These are phyloP conservation scores for Indicator indicator DNA, from an alignment of 2,113 vertebrate genomes.

Conservation along the genomic window DNA sequence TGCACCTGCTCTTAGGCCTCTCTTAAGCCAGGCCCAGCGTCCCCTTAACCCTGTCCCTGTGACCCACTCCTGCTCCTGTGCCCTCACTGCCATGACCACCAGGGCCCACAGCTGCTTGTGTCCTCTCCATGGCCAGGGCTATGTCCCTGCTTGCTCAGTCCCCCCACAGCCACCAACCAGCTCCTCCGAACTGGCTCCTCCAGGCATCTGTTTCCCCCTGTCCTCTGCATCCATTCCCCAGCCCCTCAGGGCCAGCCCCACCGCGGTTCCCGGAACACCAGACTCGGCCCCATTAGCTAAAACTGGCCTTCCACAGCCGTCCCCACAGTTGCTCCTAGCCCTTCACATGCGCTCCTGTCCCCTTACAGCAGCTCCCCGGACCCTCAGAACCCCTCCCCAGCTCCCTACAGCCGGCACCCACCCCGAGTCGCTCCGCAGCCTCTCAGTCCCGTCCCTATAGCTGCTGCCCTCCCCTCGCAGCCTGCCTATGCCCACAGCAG, in stretches of 20 bases:
- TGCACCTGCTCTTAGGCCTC: not conserved
- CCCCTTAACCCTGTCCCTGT: not conserved
- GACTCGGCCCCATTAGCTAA: not conserved
- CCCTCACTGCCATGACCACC: not conserved
- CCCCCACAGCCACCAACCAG: not conserved
- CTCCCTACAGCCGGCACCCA: too few relatives aligned
- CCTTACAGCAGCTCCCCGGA: too few relatives aligned
- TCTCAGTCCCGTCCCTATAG: too few relatives aligned
- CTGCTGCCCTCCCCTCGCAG: too few relatives aligned
- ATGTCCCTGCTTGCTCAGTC: fast-evolving
- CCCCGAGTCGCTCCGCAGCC: too few relatives aligned
- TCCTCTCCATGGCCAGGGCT: not conserved
- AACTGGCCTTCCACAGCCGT: not conserved
- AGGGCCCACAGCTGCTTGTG: not conserved
- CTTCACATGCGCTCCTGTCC: too few relatives aligned
- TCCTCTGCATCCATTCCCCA: not conserved
- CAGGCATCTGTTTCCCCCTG: not conserved
- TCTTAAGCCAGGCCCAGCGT: not conserved
- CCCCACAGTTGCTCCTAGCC: too few relatives aligned
- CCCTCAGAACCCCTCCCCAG: too few relatives aligned
- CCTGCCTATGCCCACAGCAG: too few relatives aligned
- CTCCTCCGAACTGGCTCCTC: too few relatives aligned
- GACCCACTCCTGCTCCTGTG: not conserved
- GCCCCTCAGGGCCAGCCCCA: not conserved
- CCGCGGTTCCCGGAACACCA: not conserved